Percentiles rank a stretch among this genome's conserved stretches.
Conservation (phyloP, 2,113 vertebrate genomes). For the Pelvicachromis taeniatus region DNA sequence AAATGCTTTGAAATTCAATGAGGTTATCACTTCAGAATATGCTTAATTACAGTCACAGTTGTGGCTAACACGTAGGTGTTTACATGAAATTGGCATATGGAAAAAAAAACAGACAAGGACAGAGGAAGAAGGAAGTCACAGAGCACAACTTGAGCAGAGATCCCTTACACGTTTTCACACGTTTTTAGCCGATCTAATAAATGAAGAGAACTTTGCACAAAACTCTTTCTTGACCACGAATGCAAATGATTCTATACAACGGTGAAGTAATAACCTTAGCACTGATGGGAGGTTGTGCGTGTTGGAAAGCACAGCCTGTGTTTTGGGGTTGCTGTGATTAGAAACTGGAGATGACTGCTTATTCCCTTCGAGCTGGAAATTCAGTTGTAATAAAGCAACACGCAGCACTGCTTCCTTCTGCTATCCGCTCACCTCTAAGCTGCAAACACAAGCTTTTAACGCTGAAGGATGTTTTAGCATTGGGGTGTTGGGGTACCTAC, state of each 20-base stretch:
- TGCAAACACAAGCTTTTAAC: slow-evolving; percentile 6
- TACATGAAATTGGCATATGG: background rate
- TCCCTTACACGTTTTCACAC: background rate
- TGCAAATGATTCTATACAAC: background rate
- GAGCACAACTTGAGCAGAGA: background rate
- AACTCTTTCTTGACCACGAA: background rate
- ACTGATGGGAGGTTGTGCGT: background rate
- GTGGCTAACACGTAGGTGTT: slow-evolving; percentile 41
- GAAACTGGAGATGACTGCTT: slow-evolving; percentile 1
- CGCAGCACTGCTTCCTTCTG: background rate
- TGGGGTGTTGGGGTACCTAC: background rate
- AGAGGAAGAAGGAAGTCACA: slow-evolving; percentile 27
- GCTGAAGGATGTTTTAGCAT: slow-evolving; percentile 13
- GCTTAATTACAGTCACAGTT: slow-evolving; percentile 54
- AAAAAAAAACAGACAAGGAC: slow-evolving; percentile 16
- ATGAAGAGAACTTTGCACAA: background rate
- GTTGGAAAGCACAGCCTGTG: background rate
- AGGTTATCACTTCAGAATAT: slow-evolving; percentile 47
- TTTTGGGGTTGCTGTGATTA: background rate
- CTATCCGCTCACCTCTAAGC: background rate
- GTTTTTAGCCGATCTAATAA: background rate
- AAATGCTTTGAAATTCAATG: slow-evolving; percentile 37
- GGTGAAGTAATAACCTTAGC: background rate
- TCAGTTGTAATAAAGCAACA: slow-evolving; percentile 11
- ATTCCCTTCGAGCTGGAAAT: slow-evolving; percentile 8